Evolutionary conservation across 92 coral and sea anemone species (phyloP), one percentile per base, ranked within the genome.

Genomic region (Phenganax stokvisi): DNA sequence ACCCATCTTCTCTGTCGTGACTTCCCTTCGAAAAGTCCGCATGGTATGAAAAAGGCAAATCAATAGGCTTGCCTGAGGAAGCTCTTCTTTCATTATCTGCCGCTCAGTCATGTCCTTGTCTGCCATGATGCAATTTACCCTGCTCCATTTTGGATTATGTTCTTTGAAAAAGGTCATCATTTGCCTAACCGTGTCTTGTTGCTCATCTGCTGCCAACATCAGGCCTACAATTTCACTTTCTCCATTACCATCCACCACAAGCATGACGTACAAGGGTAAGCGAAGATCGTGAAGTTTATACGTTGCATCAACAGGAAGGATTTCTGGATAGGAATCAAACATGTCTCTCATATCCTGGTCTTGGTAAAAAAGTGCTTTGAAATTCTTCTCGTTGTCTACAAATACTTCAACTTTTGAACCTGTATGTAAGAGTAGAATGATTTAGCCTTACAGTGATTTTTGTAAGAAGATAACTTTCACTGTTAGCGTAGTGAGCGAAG

Each of bases 101-200:
- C 85, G 80, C 51, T 81, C 75, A 7, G 82, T 80, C 88, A 85
- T 80, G 85, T 85, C 88, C 51, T 85, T 85, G 30, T 85, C 85
- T 60, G 82, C 71, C 88, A 85, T 85, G 16, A 85, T 60, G 65
- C 88, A 85, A 53, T 85, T 63, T 6, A 80, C 57, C 71, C 72
- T 10, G 51, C 28, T 63, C 85, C 85, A 85, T 13, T 13, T 20
- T 6, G 79, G 62, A 72, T 85, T 85, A n/a, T 71, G 63, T 8
- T 25, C 47, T 69, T 85, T 85, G 68, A 85, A 85, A 58, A 20
- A 85, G 56, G 37, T 54, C 56, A 58, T 79, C 85, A 85, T 85
- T 20, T 85, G 88, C 31, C 47, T 79, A 57, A 66, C 37, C 10
- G 88, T 80, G 0, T 85, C 85, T 74, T 80, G 57, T 0, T 59